Evolutionary conservation across 2,888 invertebrate species (phyloP), one percentile per base, ranked within the genome.

Genomic region (Pecten maximus): DNA sequence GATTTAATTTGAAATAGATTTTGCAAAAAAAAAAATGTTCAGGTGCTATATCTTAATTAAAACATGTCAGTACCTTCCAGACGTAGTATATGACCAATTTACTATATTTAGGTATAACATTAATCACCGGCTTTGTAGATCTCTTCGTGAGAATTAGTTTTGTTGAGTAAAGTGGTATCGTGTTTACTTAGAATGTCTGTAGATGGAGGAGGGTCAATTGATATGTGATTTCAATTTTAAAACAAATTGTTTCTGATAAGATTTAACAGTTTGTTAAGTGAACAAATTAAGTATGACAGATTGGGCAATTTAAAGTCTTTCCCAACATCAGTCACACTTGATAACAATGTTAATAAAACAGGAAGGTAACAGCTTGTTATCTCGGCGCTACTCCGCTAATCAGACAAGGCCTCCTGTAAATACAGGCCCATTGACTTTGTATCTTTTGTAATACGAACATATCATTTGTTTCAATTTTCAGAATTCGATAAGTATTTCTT

Each of bases 391-490:
- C 12, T 10, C 44, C 44, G 6, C n/a, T 60, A 60, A 74, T 35
- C 35, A 28, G 6, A 35, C 74, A 74, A 35, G 74, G 74, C 28
- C 28, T 12, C 16, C 74, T 10, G 35, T 74, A 35, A 74, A 74
- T 35, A 74, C 8, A 0, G 12, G 12, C 35, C 35, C 8, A 74
- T 74, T 35, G 28, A 28, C 28, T 35, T 35, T 35, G 19, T 28
- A 28, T 28, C 35, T 35, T 8, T 28, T 74, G 74, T 74, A 74
- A 74, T 74, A 12, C 35, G 74, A 74, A 74, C 74, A 74, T 16
- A 74, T 74, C 74, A 74, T 74, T 74, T 74, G 74, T 74, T 74
- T 74, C 74, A 74, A 74, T 74, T 60, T 74, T 74, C 28, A 74
- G 28, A 74, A 74, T 74, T 8, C 28, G 74, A 35, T 74, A 74